phyloP scores from a whole-genome alignment of 2,888 invertebrate genomes.

The Selenia dentaria region DNA sequence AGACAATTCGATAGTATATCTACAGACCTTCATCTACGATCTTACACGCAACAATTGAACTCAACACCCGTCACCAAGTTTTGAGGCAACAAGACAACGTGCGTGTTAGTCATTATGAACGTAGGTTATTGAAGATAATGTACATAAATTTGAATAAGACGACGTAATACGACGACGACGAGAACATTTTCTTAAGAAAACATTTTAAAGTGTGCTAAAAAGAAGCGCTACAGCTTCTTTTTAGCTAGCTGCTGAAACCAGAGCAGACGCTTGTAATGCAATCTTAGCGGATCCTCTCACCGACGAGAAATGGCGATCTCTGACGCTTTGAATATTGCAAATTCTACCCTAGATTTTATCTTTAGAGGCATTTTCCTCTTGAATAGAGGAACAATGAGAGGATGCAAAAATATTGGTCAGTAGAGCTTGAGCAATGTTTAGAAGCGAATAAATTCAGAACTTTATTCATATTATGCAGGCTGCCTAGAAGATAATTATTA shows the following conservation, averaged over 20 bases:
- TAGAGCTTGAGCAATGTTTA: conserved; percentile 11
- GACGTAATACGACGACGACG: no score
- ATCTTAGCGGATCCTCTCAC: conserved; percentile 22
- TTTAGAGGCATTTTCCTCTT: conserved; percentile 39
- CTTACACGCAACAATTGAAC: no score
- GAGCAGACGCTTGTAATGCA: conserved; percentile 23
- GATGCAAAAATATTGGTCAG: conserved; percentile 30
- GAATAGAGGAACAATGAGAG: conserved; percentile 34
- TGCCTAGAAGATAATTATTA: no score
- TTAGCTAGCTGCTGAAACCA: conserved; percentile 6
- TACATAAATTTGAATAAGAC: no score
- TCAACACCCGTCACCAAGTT: no score
- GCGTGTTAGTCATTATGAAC: no score
- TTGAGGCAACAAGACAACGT: no score
- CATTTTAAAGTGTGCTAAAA: conserved; percentile 9
- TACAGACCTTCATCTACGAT: no score
- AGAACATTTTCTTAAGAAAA: conserved; percentile 1
- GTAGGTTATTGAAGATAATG: no score
- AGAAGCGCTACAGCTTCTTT: conserved; percentile 2
- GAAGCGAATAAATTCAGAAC: conserved; percentile 33
- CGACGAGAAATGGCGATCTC: conserved; percentile 35
- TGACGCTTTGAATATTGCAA: conserved; percentile 50
- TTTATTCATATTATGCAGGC: no score
- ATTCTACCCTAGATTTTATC: conserved; percentile 55
- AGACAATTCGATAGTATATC: no score